phyloP scores from a whole-genome alignment of 2,888 invertebrate genomes.

The Frankliniella fusca region DNA sequence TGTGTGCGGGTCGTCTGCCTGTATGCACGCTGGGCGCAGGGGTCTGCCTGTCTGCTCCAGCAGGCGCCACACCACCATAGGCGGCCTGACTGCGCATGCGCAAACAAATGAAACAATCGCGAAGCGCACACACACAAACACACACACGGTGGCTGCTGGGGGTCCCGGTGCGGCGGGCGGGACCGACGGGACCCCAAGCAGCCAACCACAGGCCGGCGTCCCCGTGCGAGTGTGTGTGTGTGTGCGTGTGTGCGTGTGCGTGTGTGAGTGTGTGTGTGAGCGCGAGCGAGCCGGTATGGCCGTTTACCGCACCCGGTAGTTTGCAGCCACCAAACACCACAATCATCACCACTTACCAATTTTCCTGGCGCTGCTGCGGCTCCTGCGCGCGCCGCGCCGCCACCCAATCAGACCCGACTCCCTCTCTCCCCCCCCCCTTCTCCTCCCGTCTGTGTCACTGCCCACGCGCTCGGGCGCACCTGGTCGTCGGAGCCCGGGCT shows the following conservation, averaged over 20 bases:
- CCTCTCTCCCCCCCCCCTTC: too few species aligned
- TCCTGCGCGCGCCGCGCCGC: background rate
- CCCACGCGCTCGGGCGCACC: constrained; percentile 6
- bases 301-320: constrained; percentile 18
- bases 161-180: background rate
- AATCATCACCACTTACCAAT: constrained; percentile 25
- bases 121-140: background rate
- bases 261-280: background rate
- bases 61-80: background rate
- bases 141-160: background rate
- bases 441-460: background rate
- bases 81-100: background rate
- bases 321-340: constrained; percentile 18
- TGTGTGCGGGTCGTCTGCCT: background rate
- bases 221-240: background rate
- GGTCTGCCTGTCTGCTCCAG: background rate
- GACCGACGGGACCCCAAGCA: background rate
- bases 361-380: background rate
- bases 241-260: background rate
- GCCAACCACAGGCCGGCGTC: too few species aligned
- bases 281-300: background rate
- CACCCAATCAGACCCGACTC: background rate
- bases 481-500: background rate
- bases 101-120: constrained; percentile 10
- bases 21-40: background rate